Evolutionary conservation across 2,888 invertebrate genomes (phyloP).

Genomic region (Notodonta ziczac): DNA sequence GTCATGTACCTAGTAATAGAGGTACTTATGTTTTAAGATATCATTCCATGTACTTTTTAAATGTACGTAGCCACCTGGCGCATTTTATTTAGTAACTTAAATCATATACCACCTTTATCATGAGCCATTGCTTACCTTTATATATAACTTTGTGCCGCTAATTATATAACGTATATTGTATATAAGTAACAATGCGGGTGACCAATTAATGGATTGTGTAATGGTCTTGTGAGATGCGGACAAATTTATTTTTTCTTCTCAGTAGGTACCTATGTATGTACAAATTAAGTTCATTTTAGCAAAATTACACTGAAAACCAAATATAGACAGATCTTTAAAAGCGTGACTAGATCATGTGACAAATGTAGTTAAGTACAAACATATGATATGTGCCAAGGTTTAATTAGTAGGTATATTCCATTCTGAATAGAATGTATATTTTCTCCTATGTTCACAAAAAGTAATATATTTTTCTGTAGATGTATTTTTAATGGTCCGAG

Average conservation of each 20-base stretch:
- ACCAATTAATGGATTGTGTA: not conserved
- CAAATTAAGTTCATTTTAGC: slow-evolving; percentile 7
- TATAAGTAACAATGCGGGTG: not conserved
- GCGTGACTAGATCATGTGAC: slow-evolving; percentile 15
- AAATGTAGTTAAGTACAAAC: slow-evolving; percentile 42
- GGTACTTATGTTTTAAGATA: not conserved
- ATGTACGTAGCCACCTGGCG: not conserved
- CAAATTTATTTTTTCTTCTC: not conserved
- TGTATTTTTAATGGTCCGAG: slow-evolving; percentile 31
- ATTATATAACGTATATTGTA: not conserved
- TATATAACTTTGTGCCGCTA: not conserved
- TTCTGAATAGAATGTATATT: slow-evolving; percentile 28
- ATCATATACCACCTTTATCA: not conserved
- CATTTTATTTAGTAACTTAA: not conserved
- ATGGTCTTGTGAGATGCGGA: not conserved
- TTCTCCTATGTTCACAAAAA: slow-evolving; percentile 36
- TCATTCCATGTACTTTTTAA: not conserved
- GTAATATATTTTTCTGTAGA: slow-evolving; percentile 44
- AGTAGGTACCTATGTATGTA: not conserved
- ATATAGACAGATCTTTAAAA: slow-evolving; percentile 28
- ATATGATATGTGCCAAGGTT: slow-evolving; percentile 44
- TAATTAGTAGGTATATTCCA: slow-evolving; percentile 38
- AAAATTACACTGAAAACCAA: slow-evolving; percentile 27
- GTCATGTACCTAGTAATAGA: too few species aligned
- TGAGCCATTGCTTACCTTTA: not conserved